Evolutionary conservation across 2,113 vertebrate genomes (phyloP).

Genomic region (Catharus minimus): DNA sequence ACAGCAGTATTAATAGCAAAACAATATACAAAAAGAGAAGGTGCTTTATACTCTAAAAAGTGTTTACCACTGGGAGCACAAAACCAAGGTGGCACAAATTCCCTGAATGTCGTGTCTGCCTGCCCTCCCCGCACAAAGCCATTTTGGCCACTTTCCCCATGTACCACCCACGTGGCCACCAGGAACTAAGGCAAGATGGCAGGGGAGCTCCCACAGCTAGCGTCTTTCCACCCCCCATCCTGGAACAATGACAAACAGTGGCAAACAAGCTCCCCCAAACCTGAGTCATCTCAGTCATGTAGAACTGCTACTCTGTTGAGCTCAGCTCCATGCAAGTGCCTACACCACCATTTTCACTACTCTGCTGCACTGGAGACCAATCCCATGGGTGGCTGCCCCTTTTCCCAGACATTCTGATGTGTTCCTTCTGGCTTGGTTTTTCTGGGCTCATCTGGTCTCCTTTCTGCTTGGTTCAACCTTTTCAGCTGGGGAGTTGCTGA

Average conservation of each 20-base stretch:
- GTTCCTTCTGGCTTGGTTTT: not conserved
- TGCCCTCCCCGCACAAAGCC: not conserved
- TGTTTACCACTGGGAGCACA: not conserved
- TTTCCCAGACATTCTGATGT: not conserved
- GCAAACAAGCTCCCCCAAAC: not conserved
- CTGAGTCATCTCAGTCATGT: not conserved
- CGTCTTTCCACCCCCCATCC: accelerated
- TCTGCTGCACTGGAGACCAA: not conserved
- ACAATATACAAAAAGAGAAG: not conserved
- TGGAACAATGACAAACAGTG: not conserved
- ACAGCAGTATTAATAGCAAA: not conserved
- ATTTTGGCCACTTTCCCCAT: accelerated
- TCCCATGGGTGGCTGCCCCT: not conserved
- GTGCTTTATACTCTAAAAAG: not conserved
- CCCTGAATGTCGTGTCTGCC: accelerated
- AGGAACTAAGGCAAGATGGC: not conserved
- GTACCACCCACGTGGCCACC: accelerated
- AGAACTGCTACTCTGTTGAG: accelerated
- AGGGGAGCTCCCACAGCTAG: not conserved
- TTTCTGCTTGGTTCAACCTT: not conserved
- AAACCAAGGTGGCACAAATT: accelerated
- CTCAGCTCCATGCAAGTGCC: too few relatives aligned
- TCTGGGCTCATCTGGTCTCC: not conserved
- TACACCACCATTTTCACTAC: not conserved
- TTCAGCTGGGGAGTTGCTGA: not conserved